Conservation (phyloP, 35 echinoderm and acorn worm genomes). For the Lytechinus variegatus region DNA sequence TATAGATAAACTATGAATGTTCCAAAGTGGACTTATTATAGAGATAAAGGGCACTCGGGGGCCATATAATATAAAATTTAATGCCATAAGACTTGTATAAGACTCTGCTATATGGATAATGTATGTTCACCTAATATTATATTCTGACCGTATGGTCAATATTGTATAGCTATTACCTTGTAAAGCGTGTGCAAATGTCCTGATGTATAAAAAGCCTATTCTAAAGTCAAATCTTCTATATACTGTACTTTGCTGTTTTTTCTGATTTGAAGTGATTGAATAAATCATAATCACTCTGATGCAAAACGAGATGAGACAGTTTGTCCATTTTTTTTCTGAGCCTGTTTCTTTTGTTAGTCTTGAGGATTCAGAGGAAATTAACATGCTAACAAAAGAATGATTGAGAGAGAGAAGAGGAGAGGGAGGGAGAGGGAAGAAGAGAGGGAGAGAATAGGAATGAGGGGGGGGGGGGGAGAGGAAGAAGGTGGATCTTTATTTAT, state of each 20-base stretch:
- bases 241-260: background rate
- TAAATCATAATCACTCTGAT: background rate
- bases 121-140: background rate
- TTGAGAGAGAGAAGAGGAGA: background rate
- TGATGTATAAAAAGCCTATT: constrained; percentile 14
- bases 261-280: constrained; percentile 14
- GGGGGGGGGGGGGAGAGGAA: too few relatives aligned
- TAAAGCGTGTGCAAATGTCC: constrained; percentile 11
- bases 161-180: constrained; percentile 13
- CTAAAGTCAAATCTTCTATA: constrained; percentile 5
- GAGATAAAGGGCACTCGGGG: background rate
- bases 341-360: background rate
- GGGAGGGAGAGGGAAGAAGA: background rate
- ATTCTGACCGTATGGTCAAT: background rate
- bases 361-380: background rate
- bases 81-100: background rate
- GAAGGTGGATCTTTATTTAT: too few relatives aligned
- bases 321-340: too few relatives aligned
- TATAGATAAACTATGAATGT: constrained; percentile 15
- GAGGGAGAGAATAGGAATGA: background rate
- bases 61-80: background rate
- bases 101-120: background rate
- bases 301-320: background rate
- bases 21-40: background rate
- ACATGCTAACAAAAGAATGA: too few relatives aligned